phyloP scores from a whole-genome alignment of 2,888 invertebrate genomes.

The Leistus spinibarbis region DNA sequence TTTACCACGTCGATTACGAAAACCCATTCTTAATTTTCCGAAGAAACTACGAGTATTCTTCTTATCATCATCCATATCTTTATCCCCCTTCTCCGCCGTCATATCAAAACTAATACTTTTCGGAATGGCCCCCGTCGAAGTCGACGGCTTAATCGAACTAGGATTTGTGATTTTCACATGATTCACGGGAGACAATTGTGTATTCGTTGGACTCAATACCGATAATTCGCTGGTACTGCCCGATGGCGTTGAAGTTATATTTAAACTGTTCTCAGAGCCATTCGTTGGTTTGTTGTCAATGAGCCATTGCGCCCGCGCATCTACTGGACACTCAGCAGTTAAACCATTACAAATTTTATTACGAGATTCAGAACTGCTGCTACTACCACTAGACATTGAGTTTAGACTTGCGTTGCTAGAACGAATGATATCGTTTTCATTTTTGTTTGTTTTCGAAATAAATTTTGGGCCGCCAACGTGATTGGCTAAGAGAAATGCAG shows the following conservation, averaged over 20 bases:
- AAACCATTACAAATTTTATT: constrained; percentile 44
- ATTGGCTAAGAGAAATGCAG: constrained; percentile 51
- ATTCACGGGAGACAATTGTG: constrained; percentile 41
- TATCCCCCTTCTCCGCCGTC: constrained; percentile 80
- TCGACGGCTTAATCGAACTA: constrained; percentile 56
- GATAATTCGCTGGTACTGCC: constrained; percentile 53
- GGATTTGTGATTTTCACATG: constrained; percentile 43
- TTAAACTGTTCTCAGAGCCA: constrained; percentile 52
- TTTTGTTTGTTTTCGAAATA: constrained; percentile 42
- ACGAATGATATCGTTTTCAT: constrained; percentile 54
- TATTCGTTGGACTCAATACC: constrained; percentile 47
- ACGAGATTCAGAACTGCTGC: constrained; percentile 58
- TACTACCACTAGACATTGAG: constrained; percentile 60
- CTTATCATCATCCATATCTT: constrained; percentile 63
- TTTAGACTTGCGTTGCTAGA: constrained; percentile 64
- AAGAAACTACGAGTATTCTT: constrained; percentile 70
- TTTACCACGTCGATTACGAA: constrained; percentile 68
- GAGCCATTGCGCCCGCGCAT: constrained; percentile 47
- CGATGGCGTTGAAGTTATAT: constrained; percentile 53
- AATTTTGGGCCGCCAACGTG: constrained; percentile 43
- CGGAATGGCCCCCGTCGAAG: constrained; percentile 83
- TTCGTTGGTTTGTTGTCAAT: constrained; percentile 49
- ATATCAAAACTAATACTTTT: constrained; percentile 93
- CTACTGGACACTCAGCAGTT: constrained; percentile 14
- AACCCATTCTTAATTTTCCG: constrained; percentile 72